phyloP scores from a whole-genome alignment of 1,140 invertebrate species.

The Drosophila kurseongensis region DNA sequence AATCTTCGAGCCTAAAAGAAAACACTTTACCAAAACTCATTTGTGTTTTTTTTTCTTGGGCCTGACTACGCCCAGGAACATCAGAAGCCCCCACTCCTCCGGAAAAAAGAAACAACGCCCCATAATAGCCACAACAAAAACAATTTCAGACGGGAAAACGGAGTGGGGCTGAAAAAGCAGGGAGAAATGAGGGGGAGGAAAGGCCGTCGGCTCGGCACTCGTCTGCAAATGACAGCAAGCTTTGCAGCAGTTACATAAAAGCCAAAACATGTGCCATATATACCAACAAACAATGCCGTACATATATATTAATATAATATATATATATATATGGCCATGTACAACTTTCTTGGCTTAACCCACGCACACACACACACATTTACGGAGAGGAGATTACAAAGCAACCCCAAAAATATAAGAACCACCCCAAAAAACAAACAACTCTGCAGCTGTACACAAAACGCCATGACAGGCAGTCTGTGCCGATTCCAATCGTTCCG shows the following conservation, averaged over 20 bases:
- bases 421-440: conserved; percentile 62
- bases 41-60: conserved; percentile 30
- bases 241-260: conserved; percentile 76
- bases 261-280: conserved; percentile 72
- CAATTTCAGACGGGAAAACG: conserved; percentile 31
- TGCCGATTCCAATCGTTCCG: conserved; percentile 66
- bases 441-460: conserved; percentile 52
- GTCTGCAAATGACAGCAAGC: conserved; percentile 81
- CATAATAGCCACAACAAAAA: conserved; percentile 60
- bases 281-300: conserved; percentile 34
- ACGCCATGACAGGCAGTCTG: conserved; percentile 66
- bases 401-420: conserved; percentile 71
- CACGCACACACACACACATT: conserved; percentile 56
- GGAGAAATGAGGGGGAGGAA: conserved; percentile 23
- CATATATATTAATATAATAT: conserved; percentile 36
- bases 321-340: conserved; percentile 34
- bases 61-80: conserved; percentile 52
- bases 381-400: conserved; percentile 67
- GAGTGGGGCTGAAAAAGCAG: neutral
- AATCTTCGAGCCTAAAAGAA: conserved; percentile 14
- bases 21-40: conserved; percentile 68
- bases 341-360: conserved; percentile 70
- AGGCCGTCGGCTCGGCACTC: conserved; percentile 63
- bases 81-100: conserved; percentile 21
- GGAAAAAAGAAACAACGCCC: conserved; percentile 70